Base-by-base conservation (phyloP, 2,888 invertebrate genomes). In the Alsophila aescularia region DNA sequence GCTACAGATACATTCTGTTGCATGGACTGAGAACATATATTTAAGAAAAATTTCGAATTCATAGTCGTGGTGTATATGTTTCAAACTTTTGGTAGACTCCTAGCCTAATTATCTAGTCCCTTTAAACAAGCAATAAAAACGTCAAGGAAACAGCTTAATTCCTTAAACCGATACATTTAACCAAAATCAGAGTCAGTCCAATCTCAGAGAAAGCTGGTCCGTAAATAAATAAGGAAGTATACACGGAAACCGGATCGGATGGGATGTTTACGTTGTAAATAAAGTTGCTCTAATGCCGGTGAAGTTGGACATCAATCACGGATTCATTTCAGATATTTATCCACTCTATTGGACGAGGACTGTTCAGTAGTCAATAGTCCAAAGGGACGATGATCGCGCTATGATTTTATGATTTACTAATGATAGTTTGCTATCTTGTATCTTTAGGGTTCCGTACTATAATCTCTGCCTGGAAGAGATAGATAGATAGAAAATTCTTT, bases 321-420 rank as follows among this genome's bases (percentile, higher is more conserved):
- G 55, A 70, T 70, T 70, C 67, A 71, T 75, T 77, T 73, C 40
- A 37, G 54, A 55, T 32, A 39, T 43, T 32, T 34, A 69, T 32
- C 50, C 41, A 37, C 36, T 51, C 53, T 31, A 56, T 41, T 34
- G 49, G 57, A 64, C 2, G n/a, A 39, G 34, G 49, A 16, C 36
- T 39, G 39, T 49, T 49, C n/a, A n/a, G n/a, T n/a, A n/a, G 43
- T 39, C 44, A 36, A 18, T 10, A 2, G n/a, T 24, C 1, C 24
- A n/a, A 29, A 29, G 0, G 10, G 29, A n/a, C 10, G 10, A n/a
- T n/a, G 0, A 29, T 24, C 8, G 24, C 5, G 7, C 8, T 5
- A 7, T 24, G 24, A 24, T 24, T 7, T 24, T 5, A 2, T 8
- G 5, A 24, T 6, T 7, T 24, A 24, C n/a, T n/a, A n/a, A n/a